Conservation (phyloP, 2,113 vertebrate species). For the Addax nasomaculatus region DNA sequence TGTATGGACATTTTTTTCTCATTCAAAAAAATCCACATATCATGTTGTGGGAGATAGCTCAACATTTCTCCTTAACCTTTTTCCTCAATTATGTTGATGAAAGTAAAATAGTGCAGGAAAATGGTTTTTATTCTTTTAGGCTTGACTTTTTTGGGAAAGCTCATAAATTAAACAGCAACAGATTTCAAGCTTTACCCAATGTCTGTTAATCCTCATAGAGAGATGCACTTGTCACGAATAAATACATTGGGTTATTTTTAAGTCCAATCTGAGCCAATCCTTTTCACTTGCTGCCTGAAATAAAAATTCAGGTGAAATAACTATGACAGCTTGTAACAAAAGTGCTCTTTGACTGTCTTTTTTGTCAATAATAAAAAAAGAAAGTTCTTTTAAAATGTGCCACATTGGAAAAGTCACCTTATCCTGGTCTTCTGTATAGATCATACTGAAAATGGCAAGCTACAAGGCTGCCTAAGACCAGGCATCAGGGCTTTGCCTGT, state of each 20-base stretch:
- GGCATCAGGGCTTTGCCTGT: not conserved
- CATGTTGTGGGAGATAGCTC: not conserved
- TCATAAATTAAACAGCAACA: not conserved
- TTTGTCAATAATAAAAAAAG: not conserved
- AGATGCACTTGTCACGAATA: not conserved
- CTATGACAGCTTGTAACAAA: not conserved
- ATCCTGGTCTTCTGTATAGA: not conserved
- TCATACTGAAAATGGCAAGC: not conserved
- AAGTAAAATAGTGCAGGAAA: not conserved
- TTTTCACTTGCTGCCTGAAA: not conserved
- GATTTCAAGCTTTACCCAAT: not conserved
- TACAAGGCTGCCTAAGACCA: rapidly evolving
- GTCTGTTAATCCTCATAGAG: not conserved
- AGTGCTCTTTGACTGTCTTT: not conserved
- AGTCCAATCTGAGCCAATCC: not conserved
- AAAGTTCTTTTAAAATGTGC: not conserved
- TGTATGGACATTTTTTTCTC: not conserved
- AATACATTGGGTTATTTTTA: not conserved
- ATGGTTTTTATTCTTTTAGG: not conserved
- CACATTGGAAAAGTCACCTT: not conserved
- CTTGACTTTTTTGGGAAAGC: not conserved
- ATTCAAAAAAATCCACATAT: not conserved
- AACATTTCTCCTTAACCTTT: not conserved
- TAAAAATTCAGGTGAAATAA: slow-evolving; percentile 21
- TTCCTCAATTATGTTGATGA: not conserved